Percentiles rank a stretch among this genome's conserved stretches.
phyloP scores from a whole-genome alignment of 2,113 vertebrate genomes.

The Trematomus loennbergii region DNA sequence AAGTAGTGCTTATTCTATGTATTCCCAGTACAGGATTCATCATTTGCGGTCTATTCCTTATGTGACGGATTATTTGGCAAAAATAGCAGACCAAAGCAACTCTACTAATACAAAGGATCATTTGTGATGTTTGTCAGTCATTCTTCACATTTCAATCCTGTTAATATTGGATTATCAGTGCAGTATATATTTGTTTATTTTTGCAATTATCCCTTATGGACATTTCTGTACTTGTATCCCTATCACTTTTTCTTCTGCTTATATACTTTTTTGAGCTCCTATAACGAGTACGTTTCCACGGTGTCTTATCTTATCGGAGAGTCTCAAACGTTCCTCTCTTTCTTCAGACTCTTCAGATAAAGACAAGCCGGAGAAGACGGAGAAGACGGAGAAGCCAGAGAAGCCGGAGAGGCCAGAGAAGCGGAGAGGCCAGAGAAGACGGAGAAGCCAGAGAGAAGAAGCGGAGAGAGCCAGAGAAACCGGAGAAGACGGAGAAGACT shows the following conservation, averaged over 20 bases:
- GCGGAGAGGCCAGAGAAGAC: too few relatives aligned
- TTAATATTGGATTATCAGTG: background rate
- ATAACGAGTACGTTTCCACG: too few relatives aligned
- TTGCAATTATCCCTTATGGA: too few relatives aligned
- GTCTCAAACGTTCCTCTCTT: background rate
- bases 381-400: too few relatives aligned
- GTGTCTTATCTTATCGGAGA: constrained; percentile 26
- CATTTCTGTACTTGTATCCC: too few relatives aligned
- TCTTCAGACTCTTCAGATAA: constrained; percentile 77
- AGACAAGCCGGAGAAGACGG: constrained; percentile 80
- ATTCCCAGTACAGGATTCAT: background rate
- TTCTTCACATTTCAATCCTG: too few relatives aligned
- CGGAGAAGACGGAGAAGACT: constrained; percentile 68
- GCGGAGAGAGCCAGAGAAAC: too few relatives aligned
- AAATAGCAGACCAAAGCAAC: background rate
- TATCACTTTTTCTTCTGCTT: too few relatives aligned
- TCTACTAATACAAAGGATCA: background rate
- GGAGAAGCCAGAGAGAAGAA: constrained; percentile 66
- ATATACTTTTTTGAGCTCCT: too few relatives aligned
- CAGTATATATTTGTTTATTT: too few relatives aligned
- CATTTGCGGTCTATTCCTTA: background rate
- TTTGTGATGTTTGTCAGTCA: too few relatives aligned
- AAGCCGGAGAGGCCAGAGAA: too few relatives aligned
- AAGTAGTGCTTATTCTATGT: background rate
- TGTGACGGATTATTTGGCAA: background rate